Base-by-base conservation (phyloP, 2,113 vertebrate species). In the Engraulis encrasicolus region DNA sequence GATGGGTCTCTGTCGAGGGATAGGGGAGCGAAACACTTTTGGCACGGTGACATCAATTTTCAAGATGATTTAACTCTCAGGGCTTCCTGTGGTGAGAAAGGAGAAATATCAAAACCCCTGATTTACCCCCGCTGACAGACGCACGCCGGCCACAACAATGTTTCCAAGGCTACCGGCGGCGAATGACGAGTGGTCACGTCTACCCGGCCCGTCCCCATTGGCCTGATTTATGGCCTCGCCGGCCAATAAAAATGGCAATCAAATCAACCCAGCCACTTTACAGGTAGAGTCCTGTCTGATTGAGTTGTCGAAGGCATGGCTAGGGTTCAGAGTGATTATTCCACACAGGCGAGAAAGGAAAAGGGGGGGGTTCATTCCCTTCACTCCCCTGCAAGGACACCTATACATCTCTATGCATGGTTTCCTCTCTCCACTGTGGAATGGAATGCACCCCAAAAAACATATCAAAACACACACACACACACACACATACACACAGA, bases 401-500 rank as follows among this genome's bases (percentile, higher is more conserved):
- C 95, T n/a, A 96, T 96, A 96, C 94, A 97, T 96, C 95, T 97
- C 95, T n/a, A n/a, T n/a, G 91, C 93, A 94, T 96, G 96, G 95
- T 95, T 96, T 97, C 95, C 96, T 95, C 96, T 96, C 96, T 97
- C 96, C 96, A 92, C 96, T 96, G 95, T 97, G 96, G 97, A 97
- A 98, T 97, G 95, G 97, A 97, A n/a, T n/a, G n/a, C n/a, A n/a
- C n/a, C 98, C 97, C 98, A 98, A 99, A 97, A 98, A 45, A 45
- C 40, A 45, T n/a, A n/a, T 98, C 97, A 96, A 91, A 40, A 81
- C 88, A 95, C 95, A 71, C 66, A 36, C 58, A 54, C 52, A 20
- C 52, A 54, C 17, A 54, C 52, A 54, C 52, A 54, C 52, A 54
- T 19, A 54, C 19, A 54, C 52, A 54, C 52, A 54, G 4, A 54